Evolutionary conservation across 2,113 vertebrate species (phyloP).

Genomic region (Sinocyclocheilus grahami): DNA sequence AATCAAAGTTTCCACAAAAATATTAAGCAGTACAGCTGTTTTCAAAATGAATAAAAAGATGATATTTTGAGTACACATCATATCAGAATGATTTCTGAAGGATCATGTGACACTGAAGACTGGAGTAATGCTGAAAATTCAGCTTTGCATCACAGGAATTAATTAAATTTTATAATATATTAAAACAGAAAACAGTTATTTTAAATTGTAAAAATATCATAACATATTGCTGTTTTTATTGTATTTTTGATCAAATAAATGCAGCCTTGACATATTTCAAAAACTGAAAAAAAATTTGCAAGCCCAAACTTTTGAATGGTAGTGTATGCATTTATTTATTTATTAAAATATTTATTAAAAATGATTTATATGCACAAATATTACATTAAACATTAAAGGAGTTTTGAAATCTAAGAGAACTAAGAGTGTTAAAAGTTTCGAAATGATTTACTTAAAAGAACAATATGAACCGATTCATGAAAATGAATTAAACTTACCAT

Average conservation of each 20-base stretch:
- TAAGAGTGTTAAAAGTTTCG: background rate
- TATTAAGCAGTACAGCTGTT: background rate
- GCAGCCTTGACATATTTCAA: background rate
- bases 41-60: background rate
- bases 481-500: background rate
- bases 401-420: background rate
- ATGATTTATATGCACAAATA: background rate
- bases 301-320: background rate
- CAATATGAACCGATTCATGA: background rate
- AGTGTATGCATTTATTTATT: background rate
- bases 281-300: background rate
- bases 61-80: background rate
- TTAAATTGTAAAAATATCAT: background rate
- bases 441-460: background rate
- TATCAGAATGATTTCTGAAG: background rate
- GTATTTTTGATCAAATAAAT: background rate
- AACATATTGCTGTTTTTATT: background rate
- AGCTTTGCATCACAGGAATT: background rate
- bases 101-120: background rate
- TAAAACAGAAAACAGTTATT: background rate
- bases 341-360: background rate
- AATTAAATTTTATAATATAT: background rate
- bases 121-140: background rate
- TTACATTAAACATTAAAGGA: background rate
- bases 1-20: background rate